phyloP scores from a whole-genome alignment of 1,140 invertebrate species.

The Pseudomyrmex sp. region DNA sequence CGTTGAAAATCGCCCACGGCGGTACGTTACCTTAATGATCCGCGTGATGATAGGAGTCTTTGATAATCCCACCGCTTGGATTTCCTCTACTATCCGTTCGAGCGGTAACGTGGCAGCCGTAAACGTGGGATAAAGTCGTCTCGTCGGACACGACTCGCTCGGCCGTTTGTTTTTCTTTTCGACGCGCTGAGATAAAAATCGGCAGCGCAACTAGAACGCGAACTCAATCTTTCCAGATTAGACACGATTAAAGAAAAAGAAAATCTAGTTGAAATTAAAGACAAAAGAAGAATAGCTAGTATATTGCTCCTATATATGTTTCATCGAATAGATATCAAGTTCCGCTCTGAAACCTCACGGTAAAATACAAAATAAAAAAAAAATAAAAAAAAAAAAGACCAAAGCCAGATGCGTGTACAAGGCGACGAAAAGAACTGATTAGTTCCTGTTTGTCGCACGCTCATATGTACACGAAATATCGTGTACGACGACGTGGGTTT shows the following conservation, averaged over 20 bases:
- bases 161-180: not conserved
- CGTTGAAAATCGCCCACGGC: slow-evolving; percentile 57
- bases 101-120: slow-evolving; percentile 21
- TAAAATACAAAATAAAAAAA: not conserved
- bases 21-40: slow-evolving; percentile 57
- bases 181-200: slow-evolving; percentile 3
- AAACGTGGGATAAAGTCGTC: slow-evolving; percentile 34
- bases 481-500: slow-evolving; percentile 43
- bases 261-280: too few species aligned
- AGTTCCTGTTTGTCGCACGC: slow-evolving; percentile 46
- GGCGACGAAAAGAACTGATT: slow-evolving; percentile 57
- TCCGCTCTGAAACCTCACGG: slow-evolving; percentile 10
- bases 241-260: not conserved
- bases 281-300: not conserved
- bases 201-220: not conserved
- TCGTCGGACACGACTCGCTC: not conserved
- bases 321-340: not conserved
- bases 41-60: slow-evolving; percentile 51
- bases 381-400: not conserved
- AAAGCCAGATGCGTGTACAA: not conserved
- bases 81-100: slow-evolving; percentile 28
- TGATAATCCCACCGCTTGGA: slow-evolving; percentile 55
- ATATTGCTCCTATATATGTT: too few species aligned
- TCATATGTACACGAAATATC: slow-evolving; percentile 36
- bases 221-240: slow-evolving; percentile 33